Percentiles rank a stretch among this genome's conserved stretches.
Evolutionary conservation across 2,888 invertebrate genomes (phyloP).

Genomic region (Lasioglossum villosulum): DNA sequence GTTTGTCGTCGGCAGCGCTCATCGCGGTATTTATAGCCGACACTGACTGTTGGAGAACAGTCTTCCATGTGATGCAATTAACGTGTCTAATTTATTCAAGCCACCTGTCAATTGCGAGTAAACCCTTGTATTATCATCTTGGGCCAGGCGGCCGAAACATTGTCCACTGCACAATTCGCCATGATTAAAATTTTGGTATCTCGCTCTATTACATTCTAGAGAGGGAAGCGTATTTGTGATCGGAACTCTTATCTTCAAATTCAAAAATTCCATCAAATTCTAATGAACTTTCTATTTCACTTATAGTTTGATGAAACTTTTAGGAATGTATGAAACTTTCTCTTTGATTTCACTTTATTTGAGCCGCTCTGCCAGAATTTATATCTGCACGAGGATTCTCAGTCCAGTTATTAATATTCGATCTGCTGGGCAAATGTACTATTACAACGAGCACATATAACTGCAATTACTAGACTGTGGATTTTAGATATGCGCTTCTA

Average conservation of each 20-base stretch:
- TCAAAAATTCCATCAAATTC: too few species aligned
- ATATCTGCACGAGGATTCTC: background rate
- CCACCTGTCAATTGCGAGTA: background rate
- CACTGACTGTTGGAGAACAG: background rate
- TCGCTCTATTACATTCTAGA: background rate
- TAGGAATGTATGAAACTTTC: too few species aligned
- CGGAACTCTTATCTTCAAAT: too few species aligned
- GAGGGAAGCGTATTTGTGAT: too few species aligned
- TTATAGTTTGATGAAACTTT: too few species aligned
- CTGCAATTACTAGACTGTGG: too few species aligned
- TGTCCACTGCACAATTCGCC: background rate
- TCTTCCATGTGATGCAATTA: background rate
- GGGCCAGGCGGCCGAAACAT: background rate
- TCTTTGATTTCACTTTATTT: background rate
- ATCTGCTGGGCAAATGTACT: background rate
- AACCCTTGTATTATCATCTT: background rate
- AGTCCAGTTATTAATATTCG: background rate
- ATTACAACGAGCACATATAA: background rate
- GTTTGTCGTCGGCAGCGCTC: conserved; percentile 21
- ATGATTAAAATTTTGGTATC: background rate
- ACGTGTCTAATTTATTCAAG: background rate
- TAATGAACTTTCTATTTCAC: too few species aligned
- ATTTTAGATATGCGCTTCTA: too few species aligned
- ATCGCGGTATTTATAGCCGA: conserved; percentile 8
- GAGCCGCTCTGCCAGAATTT: background rate